A percentile compares a stretch with the other conserved stretches of the same genome.
Evolutionary conservation across 1,140 invertebrate genomes (phyloP).

Genomic region (Aphelinus atriplicis): DNA sequence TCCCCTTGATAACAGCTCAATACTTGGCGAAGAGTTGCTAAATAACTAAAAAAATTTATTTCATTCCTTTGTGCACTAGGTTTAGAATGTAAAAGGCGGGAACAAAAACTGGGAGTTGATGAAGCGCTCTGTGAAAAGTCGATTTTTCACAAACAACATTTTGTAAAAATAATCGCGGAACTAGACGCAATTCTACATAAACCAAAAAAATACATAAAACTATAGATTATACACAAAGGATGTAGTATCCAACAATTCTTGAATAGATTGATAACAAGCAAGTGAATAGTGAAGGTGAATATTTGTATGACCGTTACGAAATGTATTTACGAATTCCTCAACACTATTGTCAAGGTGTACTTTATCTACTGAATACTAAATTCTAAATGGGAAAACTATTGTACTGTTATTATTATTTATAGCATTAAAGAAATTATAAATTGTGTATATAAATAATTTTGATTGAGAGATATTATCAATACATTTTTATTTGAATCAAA

Average conservation of each 20-base stretch:
- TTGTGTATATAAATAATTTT: slow-evolving; percentile 36
- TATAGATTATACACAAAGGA: slow-evolving; percentile 30
- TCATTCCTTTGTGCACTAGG: slow-evolving; percentile 34
- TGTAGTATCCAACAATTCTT: slow-evolving; percentile 31
- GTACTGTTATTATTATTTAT: slow-evolving; percentile 39
- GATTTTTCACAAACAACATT: slow-evolving; percentile 38
- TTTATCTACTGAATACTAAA: slow-evolving; percentile 36
- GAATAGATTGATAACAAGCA: slow-evolving; percentile 32
- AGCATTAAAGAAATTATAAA: slow-evolving; percentile 36
- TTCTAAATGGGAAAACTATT: slow-evolving; percentile 38
- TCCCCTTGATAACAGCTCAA: not conserved
- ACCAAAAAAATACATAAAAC: slow-evolving; percentile 30
- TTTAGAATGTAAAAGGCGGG: slow-evolving; percentile 33
- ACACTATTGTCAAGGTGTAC: slow-evolving; percentile 27
- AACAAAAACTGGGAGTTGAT: slow-evolving; percentile 29
- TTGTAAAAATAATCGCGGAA: slow-evolving; percentile 38
- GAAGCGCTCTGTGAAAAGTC: slow-evolving; percentile 30
- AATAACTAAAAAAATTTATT: slow-evolving; percentile 25
- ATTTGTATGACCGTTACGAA: slow-evolving; percentile 39
- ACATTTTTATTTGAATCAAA: slow-evolving; percentile 10
- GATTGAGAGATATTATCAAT: slow-evolving; percentile 14
- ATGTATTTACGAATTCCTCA: slow-evolving; percentile 34
- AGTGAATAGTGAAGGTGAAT: slow-evolving; percentile 30
- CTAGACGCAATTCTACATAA: slow-evolving; percentile 31
- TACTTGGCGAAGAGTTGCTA: slow-evolving; percentile 4